Percentiles rank a stretch among this genome's conserved stretches.
Conservation (phyloP, 2,888 invertebrate species). For the Elmis aenea region DNA sequence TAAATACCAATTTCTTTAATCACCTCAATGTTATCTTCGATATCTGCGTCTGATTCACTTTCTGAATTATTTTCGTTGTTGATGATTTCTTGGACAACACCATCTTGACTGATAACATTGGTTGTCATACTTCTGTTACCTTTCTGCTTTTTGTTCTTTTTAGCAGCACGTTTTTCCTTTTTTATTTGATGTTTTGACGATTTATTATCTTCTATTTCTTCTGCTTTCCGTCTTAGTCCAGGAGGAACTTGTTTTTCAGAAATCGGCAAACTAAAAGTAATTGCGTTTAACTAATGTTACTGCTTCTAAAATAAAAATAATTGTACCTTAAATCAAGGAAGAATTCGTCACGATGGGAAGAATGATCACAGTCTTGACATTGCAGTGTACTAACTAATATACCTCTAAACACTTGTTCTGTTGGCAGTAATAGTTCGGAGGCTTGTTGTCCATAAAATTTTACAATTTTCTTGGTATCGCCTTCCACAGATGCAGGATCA, state of each 20-base stretch:
- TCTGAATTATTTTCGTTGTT: slow-evolving; percentile 54
- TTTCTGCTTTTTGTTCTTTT: slow-evolving; percentile 50
- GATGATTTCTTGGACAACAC: slow-evolving; percentile 16
- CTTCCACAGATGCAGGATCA: slow-evolving; percentile 71
- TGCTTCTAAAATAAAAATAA: background rate
- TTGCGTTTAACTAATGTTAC: background rate
- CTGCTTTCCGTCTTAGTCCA: slow-evolving; percentile 47
- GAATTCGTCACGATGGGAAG: slow-evolving; percentile 83
- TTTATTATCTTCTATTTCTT: slow-evolving; percentile 50
- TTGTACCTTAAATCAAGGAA: slow-evolving; percentile 75
- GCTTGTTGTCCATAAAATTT: slow-evolving; percentile 83
- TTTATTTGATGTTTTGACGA: slow-evolving; percentile 62
- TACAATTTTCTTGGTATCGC: slow-evolving; percentile 67
- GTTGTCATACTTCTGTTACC: slow-evolving; percentile 28
- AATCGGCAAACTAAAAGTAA: slow-evolving; percentile 74
- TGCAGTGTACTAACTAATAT: slow-evolving; percentile 83
- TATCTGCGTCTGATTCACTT: slow-evolving; percentile 74
- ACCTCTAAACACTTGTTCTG: slow-evolving; percentile 92
- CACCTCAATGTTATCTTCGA: slow-evolving; percentile 71
- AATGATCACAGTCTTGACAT: slow-evolving; percentile 84
- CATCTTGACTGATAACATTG: slow-evolving; percentile 4
- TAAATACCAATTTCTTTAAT: background rate
- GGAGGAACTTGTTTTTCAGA: slow-evolving; percentile 72
- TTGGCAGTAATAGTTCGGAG: slow-evolving; percentile 67
- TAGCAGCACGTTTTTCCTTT: slow-evolving; percentile 56